Evolutionary conservation across 2,113 vertebrate genomes (phyloP).

Genomic region (Heterochromis multidens): DNA sequence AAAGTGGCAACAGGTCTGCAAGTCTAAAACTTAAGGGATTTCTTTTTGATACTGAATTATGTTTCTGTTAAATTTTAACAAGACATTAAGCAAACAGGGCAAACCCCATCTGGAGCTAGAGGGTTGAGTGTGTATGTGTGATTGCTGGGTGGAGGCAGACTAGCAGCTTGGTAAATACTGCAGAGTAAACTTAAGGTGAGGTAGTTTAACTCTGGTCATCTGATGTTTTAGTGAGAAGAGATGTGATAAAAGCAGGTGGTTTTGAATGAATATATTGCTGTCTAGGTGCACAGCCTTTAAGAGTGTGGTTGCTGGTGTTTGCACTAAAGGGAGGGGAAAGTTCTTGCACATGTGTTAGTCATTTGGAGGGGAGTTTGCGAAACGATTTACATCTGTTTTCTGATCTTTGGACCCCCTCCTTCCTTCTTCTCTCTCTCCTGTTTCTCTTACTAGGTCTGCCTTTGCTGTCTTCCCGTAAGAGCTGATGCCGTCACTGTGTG

Average conservation of each 20-base stretch:
- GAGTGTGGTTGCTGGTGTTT: not conserved
- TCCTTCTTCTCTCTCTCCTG: conserved; percentile 22
- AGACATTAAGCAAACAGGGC: conserved; percentile 10
- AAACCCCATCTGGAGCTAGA: not conserved
- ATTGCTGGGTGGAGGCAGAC: conserved; percentile 29
- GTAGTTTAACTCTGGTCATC: not conserved
- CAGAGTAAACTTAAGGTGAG: not conserved
- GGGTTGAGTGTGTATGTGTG: not conserved
- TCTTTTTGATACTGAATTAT: not conserved
- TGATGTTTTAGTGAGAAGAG: not conserved
- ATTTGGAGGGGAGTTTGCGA: conserved; percentile 73
- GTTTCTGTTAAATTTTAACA: conserved; percentile 47
- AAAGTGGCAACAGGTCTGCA: not conserved
- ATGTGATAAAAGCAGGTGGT: conserved; percentile 36
- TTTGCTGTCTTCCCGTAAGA: conserved; percentile 46
- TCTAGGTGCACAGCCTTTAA: not conserved
- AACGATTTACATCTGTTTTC: conserved; percentile 81
- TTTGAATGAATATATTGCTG: not conserved
- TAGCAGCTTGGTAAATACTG: not conserved
- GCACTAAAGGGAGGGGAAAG: conserved; percentile 38
- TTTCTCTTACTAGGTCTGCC: conserved; percentile 17
- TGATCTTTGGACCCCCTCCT: conserved; percentile 78
- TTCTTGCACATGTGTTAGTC: conserved; percentile 78
- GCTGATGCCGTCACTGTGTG: conserved; percentile 34
- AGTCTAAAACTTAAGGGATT: not conserved